These are phyloP conservation scores for Dendrophyllia cribrosa DNA, from an alignment of 64 coral and sea anemone genomes.

Conservation along the genomic window DNA sequence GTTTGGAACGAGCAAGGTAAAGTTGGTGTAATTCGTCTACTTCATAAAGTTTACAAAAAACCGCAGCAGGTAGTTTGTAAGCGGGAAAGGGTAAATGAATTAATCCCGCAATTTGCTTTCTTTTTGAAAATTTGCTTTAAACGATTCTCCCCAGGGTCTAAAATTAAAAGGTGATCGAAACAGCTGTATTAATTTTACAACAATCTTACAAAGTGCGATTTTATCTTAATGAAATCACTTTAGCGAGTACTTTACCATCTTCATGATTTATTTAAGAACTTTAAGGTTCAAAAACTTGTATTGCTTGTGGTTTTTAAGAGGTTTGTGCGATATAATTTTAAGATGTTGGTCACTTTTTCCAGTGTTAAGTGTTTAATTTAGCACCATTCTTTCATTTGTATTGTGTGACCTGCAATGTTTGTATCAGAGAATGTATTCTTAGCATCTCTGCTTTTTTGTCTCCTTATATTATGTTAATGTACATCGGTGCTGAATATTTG, in stretches of 20 bases:
- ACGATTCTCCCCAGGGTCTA: neutral
- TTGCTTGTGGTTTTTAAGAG: constrained; percentile 1
- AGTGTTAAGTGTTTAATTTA: neutral
- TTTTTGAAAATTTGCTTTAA: neutral
- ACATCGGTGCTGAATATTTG: neutral
- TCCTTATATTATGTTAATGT: neutral
- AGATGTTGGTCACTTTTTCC: neutral
- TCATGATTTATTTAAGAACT: constrained; percentile 7
- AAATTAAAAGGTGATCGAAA: neutral
- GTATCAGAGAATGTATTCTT: neutral
- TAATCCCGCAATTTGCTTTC: neutral
- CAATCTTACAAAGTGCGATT: neutral
- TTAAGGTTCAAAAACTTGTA: neutral
- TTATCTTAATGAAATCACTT: constrained; percentile 2
- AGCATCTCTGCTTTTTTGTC: neutral
- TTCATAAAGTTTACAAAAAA: constrained; percentile 10
- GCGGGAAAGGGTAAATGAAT: neutral
- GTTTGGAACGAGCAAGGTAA: constrained; percentile 67
- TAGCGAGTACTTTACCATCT: neutral
- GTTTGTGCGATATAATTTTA: neutral
- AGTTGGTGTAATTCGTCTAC: neutral
- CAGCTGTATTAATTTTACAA: neutral
- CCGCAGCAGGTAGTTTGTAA: constrained; percentile 24
- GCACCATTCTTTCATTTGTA: neutral
- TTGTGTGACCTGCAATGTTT: constrained; percentile 20